Evolutionary conservation across 2,888 invertebrate species (phyloP).

Genomic region (Nomada lathburiana): DNA sequence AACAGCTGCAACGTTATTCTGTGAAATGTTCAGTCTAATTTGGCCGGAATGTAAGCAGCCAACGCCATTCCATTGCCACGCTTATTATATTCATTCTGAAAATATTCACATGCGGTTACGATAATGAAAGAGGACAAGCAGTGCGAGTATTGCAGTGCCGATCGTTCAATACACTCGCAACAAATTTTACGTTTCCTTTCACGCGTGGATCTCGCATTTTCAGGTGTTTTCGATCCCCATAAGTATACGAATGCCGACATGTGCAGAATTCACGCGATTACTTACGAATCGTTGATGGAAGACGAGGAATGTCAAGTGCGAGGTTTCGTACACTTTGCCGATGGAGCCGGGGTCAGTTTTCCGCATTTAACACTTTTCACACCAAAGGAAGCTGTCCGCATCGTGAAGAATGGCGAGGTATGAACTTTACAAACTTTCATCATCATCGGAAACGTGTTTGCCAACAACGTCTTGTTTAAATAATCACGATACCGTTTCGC

Average conservation of each 20-base stretch:
- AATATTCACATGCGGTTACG: not conserved
- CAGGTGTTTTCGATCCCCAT: conserved; percentile 92
- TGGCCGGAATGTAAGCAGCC: not conserved
- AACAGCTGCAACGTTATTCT: not conserved
- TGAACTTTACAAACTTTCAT: not conserved
- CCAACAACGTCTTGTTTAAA: not conserved
- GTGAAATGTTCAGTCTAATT: not conserved
- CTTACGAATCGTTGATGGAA: conserved; percentile 92
- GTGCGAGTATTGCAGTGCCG: not conserved
- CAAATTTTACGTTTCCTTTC: not conserved
- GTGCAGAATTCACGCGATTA: conserved; percentile 91
- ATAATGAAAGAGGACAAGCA: not conserved
- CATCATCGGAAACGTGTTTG: not conserved
- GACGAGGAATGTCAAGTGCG: conserved; percentile 92
- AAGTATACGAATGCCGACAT: conserved; percentile 91
- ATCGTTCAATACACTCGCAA: not conserved
- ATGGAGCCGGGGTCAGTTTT: conserved; percentile 90
- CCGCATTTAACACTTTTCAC: conserved; percentile 91
- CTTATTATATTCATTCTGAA: not conserved
- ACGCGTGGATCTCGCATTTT: conserved; percentile 46
- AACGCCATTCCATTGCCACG: not conserved
- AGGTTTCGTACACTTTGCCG: conserved; percentile 92
- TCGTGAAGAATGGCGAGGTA: conserved; percentile 93
- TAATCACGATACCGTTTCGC: not conserved
- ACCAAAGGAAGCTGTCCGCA: conserved; percentile 91